These are phyloP conservation scores for Oophaga pumilio DNA, from an alignment of 2,113 vertebrate species.

Conservation along the genomic window DNA sequence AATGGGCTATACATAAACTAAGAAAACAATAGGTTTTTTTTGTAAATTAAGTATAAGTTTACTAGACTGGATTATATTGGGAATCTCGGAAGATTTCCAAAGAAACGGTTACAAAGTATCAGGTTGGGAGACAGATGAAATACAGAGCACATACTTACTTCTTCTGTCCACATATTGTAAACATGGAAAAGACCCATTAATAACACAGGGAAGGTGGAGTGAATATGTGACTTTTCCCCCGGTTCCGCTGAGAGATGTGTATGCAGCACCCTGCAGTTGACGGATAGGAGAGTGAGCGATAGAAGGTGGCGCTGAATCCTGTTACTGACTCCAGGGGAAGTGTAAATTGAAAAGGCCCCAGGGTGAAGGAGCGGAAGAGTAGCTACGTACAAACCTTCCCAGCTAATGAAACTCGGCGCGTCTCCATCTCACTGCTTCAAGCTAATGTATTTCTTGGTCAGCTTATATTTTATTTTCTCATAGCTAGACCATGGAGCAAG, in stretches of 20 bases:
- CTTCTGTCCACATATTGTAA: neutral
- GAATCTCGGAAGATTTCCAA: neutral
- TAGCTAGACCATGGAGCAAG: conserved; percentile 11
- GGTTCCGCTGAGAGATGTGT: conserved; percentile 17
- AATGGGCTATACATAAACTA: too few relatives aligned
- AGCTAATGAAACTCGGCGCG: conserved; percentile 50
- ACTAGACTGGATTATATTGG: neutral
- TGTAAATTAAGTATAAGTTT: neutral
- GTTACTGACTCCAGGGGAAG: conserved; percentile 57
- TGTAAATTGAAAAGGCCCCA: conserved; percentile 58
- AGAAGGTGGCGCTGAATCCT: conserved; percentile 55
- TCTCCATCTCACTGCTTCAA: conserved; percentile 37
- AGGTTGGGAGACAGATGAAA: neutral
- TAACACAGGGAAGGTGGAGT: neutral
- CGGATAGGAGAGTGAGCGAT: conserved; percentile 44
- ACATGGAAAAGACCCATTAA: conserved; percentile 5
- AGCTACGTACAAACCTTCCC: conserved; percentile 32
- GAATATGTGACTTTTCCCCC: conserved; percentile 10
- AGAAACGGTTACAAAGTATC: neutral
- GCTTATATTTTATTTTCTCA: conserved; percentile 51
- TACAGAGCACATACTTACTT: neutral
- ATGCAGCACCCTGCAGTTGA: conserved; percentile 45
- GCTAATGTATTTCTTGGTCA: conserved; percentile 54
- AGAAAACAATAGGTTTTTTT: neutral
- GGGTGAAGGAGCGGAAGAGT: conserved; percentile 48